A percentile compares a stretch with the other conserved stretches of the same genome.
Conservation (phyloP, 1,140 invertebrate genomes). For the Diorhabda carinulata region DNA sequence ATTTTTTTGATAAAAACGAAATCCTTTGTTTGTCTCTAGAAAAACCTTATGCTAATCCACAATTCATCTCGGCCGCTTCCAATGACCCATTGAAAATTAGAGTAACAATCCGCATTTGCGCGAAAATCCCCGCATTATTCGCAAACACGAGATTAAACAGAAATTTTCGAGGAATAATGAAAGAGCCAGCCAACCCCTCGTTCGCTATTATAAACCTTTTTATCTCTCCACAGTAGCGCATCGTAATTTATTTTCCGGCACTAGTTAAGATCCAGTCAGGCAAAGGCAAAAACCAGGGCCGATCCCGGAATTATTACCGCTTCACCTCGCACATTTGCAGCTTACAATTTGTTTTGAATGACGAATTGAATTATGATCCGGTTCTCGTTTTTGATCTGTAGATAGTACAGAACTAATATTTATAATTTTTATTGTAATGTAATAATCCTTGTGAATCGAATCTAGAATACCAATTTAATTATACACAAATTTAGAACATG, state of each 20-base stretch:
- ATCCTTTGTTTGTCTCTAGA: not conserved
- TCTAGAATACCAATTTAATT: too few relatives aligned
- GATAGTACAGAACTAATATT: too few relatives aligned
- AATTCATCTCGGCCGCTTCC: not conserved
- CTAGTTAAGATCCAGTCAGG: not conserved
- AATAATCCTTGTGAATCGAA: too few relatives aligned
- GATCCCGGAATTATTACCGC: not conserved
- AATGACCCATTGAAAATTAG: not conserved
- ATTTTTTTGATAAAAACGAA: not conserved
- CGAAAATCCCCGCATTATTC: conserved; percentile 1
- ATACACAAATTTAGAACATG: too few relatives aligned
- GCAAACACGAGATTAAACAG: conserved; percentile 2
- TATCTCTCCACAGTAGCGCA: conserved; percentile 1
- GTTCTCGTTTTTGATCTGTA: too few relatives aligned
- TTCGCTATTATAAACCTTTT: conserved; percentile 2
- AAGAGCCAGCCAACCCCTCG: conserved; percentile 1
- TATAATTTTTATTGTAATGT: too few relatives aligned
- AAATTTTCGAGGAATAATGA: conserved; percentile 2
- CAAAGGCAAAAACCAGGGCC: conserved; percentile 1
- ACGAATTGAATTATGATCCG: too few relatives aligned
- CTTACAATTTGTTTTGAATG: too few relatives aligned
- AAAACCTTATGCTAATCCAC: conserved; percentile 2
- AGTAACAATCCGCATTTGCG: conserved; percentile 1
- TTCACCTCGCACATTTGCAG: too few relatives aligned
- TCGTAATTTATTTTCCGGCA: not conserved